Base-by-base conservation (phyloP, 2,888 invertebrate species). In the Meiosimyza decipiens region DNA sequence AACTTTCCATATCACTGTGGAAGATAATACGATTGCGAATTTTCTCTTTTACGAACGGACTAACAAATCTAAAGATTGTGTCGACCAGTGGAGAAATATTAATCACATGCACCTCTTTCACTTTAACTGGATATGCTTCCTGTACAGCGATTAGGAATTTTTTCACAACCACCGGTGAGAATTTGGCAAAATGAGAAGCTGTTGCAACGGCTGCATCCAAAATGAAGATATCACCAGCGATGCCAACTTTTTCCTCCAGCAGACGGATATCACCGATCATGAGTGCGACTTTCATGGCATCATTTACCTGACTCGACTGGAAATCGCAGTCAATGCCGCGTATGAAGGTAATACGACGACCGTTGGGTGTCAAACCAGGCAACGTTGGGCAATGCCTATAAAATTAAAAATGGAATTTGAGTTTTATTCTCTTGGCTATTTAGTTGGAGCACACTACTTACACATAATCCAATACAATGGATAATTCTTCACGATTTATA, bases 41-140 rank as follows among this genome's bases (percentile, higher is more conserved):
- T 89, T 95, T 95, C 84, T 95, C 95, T 87, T 94, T 95, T 77
- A 95, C 88, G 88, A 95, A 94, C 0, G 95, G 95, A 84, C 94
- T 94, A 28, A 94, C 94, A 85, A 95, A 94, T 83, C 92, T 93
- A 79, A 94, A 91, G 77, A 95, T 95, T 75, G 94, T 94, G 83
- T 95, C 95, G 50, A 95, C 93, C 52, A 95, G 86, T 0, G 95
- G 94, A 1, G 94, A 94, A 5, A 94, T 92, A 83, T 95, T 95
- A 81, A 95, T 91, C 1, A 95, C 92, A 83, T 95, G 95, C 47
- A 95, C 94, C 87, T 94, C 94, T 87, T 95, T 95, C 80, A 95
- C 89, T 85, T 95, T 95, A 0, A 95, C 95, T 6, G 95, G 95
- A 85, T 95, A 95, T 6, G 95, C 95, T 88, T 95, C 95, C 89